These are phyloP conservation scores for Rousettus leschenaultii DNA, from an alignment of 2,113 vertebrate genomes.

Conservation along the genomic window DNA sequence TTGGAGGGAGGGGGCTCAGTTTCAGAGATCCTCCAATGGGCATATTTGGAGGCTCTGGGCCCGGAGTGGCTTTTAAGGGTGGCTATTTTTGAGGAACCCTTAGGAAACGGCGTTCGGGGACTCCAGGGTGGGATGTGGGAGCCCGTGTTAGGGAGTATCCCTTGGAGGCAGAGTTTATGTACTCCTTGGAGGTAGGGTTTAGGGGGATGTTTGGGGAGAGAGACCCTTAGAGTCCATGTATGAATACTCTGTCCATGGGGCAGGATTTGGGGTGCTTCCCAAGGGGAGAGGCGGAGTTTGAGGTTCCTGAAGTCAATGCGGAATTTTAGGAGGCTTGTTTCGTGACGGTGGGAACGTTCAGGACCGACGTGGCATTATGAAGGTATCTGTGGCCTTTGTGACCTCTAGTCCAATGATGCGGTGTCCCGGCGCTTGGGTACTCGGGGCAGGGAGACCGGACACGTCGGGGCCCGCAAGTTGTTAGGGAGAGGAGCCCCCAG, in stretches of 20 bases:
- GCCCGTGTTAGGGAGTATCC: not conserved
- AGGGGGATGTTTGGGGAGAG: not conserved
- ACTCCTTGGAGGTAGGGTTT: not conserved
- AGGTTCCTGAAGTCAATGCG: conserved; percentile 18
- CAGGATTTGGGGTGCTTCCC: not conserved
- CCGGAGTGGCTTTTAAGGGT: not conserved
- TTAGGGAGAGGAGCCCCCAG: not conserved
- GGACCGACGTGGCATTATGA: conserved; percentile 45
- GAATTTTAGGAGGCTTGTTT: not conserved
- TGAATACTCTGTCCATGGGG: not conserved
- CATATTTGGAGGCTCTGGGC: conserved; percentile 32
- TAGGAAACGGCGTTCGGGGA: not conserved
- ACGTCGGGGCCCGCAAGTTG: not conserved
- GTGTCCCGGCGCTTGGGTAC: not conserved
- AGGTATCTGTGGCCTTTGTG: conserved; percentile 48
- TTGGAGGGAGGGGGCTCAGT: conserved; percentile 34
- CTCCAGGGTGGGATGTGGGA: not conserved
- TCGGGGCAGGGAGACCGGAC: not conserved
- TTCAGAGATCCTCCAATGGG: not conserved
- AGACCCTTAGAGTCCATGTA: not conserved
- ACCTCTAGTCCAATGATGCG: conserved; percentile 16
- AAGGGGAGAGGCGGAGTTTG: conserved; percentile 19
- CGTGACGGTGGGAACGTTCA: conserved; percentile 5
- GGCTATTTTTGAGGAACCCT: conserved; percentile 26
- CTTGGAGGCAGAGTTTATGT: not conserved